Base-by-base conservation (phyloP, 2,888 invertebrate genomes). In the Athripsodes cinereus region DNA sequence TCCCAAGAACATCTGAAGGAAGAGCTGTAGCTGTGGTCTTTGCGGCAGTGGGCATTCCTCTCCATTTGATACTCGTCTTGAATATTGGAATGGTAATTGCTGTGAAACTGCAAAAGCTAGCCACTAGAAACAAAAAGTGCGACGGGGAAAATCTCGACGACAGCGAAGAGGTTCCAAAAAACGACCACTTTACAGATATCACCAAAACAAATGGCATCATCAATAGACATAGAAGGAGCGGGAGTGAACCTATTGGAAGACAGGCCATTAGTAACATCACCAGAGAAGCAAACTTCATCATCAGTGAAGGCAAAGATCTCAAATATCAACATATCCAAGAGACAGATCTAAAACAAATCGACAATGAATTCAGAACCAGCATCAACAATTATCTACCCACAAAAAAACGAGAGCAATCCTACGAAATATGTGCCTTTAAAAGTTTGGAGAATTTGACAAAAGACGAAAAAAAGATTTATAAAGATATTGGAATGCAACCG, bases 21-120 rank as follows among this genome's bases (percentile, higher is more conserved):
- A 74, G 85, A 61, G 80, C 79, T 1, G 76, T 82, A 0, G 82
- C 85, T 0, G 73, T 86, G 1, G 66, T 85, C 22, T 87, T 86
- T 68, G 84, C 86, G 0, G 73, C 81, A 0, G 70, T 87, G 16
- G 86, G 87, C 21, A 82, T 87, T 35, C 87, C 87, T 0, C 73
- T 81, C 2, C 87, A 88, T 68, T 79, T 87, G 61, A 81, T 84
- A 59, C 72, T 87, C 21, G 72, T 82, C 44, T 67, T 81, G 60
- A 82, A 82, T 66, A 69, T 81, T 58, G 81, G 81, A 10, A 73
- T 80, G 55, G 66, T 80, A 54, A 69, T 75, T 11, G 80, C 81
- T 2, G 68, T 78, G 8, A 72, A 72, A 57, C 67, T 81, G 2
- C 80, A 79, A 65, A 71, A 70, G 52, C 70, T 75, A 47, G 77